Evolutionary conservation across 2,888 invertebrate species (phyloP).

Genomic region (Aspidapion aeneum): DNA sequence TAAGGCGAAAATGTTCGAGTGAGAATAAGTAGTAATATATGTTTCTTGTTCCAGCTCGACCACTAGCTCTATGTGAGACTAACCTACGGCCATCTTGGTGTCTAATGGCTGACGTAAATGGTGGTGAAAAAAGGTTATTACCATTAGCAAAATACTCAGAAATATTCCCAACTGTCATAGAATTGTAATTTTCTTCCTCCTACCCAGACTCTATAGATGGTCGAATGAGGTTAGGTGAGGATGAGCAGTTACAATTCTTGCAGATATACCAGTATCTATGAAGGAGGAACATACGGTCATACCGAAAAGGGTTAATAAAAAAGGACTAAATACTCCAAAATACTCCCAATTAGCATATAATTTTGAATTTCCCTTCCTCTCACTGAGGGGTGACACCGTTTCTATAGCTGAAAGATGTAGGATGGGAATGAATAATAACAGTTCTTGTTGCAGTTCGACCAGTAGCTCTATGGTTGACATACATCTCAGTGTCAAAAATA

Average conservation of each 20-base stretch:
- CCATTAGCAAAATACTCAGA: too few relatives aligned
- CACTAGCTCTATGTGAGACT: slow-evolving; percentile 51
- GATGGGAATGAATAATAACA: slow-evolving; percentile 48
- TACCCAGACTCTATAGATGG: too few relatives aligned
- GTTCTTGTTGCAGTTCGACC: slow-evolving; percentile 53
- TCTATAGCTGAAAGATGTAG: slow-evolving; percentile 54
- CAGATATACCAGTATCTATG: too few relatives aligned
- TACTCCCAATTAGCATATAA: too few relatives aligned
- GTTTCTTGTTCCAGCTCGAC: slow-evolving; percentile 54
- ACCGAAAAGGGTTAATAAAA: too few relatives aligned
- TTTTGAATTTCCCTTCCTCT: slow-evolving; percentile 46
- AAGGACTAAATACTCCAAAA: too few relatives aligned
- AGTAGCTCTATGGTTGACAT: slow-evolving; percentile 52
- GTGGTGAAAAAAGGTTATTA: slow-evolving; percentile 35
- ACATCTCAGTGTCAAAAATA: slow-evolving; percentile 39
- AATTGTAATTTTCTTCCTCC: too few relatives aligned
- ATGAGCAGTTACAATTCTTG: too few relatives aligned
- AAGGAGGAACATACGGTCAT: too few relatives aligned
- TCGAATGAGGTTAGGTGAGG: slow-evolving; percentile 50
- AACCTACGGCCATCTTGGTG: slow-evolving; percentile 34
- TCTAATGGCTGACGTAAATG: slow-evolving; percentile 41
- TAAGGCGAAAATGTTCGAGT: slow-evolving; percentile 53
- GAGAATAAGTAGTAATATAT: slow-evolving; percentile 48
- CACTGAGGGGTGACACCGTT: slow-evolving; percentile 43
- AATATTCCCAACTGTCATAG: slow-evolving; percentile 41